phyloP scores from a whole-genome alignment of 2,797 vertebrate species.

The Falco berigora region DNA sequence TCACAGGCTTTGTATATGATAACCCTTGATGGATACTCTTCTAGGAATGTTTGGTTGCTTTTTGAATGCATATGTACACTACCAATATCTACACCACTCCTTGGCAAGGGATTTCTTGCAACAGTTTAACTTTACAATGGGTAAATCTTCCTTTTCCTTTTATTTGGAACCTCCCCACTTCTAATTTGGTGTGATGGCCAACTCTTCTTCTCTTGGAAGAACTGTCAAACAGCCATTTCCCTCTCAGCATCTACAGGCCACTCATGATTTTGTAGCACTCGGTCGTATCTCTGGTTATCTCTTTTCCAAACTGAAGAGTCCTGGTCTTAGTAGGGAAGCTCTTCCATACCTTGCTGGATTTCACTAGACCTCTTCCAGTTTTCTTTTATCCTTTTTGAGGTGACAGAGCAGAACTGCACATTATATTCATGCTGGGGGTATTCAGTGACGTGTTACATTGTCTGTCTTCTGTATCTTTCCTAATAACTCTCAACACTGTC shows the following conservation, averaged over 20 bases:
- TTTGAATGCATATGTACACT: fast-evolving
- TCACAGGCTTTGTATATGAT: neutral
- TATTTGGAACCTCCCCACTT: neutral
- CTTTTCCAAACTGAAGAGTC: neutral
- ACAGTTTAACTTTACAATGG: neutral
- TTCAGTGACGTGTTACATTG: neutral
- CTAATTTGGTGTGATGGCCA: neutral
- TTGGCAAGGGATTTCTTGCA: neutral
- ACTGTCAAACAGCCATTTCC: neutral
- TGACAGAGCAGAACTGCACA: neutral
- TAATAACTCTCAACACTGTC: neutral
- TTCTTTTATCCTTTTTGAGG: neutral
- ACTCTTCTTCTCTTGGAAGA: neutral
- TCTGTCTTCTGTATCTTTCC: neutral
- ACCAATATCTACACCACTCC: neutral
- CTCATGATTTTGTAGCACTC: neutral
- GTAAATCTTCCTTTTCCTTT: neutral
- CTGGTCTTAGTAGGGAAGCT: neutral
- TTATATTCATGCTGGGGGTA: neutral
- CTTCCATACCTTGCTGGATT: neutral
- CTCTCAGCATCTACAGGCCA: neutral
- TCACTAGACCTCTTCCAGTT: neutral
- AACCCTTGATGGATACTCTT: neutral
- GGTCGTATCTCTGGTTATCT: neutral
- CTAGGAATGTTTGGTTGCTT: neutral